Evolutionary conservation across 2,113 vertebrate genomes (phyloP).

Genomic region (Notothenia rossii): DNA sequence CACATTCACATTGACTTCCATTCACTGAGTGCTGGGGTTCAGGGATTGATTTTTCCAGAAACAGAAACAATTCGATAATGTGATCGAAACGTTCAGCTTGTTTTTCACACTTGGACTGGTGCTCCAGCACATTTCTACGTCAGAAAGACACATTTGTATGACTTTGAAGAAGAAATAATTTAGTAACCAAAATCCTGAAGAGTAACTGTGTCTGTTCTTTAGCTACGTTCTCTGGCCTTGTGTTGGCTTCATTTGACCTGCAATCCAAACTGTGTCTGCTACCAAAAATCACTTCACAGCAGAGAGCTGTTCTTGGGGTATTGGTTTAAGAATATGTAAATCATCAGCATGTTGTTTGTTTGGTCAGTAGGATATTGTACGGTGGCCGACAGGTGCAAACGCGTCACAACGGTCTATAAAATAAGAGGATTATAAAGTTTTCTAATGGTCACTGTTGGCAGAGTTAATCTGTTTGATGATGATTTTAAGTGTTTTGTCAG

Average conservation of each 20-base stretch:
- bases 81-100: neutral
- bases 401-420: too few species aligned
- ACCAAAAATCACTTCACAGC: too few species aligned
- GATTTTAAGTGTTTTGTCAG: too few species aligned
- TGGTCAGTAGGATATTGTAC: too few species aligned
- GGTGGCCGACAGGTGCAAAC: too few species aligned
- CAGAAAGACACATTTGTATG: neutral
- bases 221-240: neutral
- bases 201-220: neutral
- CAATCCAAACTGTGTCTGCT: too few species aligned
- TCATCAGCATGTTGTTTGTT: too few species aligned
- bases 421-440: too few species aligned
- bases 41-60: conserved; percentile 53
- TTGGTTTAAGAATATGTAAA: too few species aligned
- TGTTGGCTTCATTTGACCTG: neutral
- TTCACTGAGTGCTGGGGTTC: neutral
- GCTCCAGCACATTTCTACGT: neutral
- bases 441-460: too few species aligned
- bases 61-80: neutral
- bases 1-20: neutral
- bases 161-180: neutral
- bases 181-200: neutral
- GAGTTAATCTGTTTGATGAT: too few species aligned
- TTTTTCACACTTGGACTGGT: neutral
- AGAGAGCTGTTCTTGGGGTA: too few species aligned